These are phyloP conservation scores for Etheostoma cragini DNA, from an alignment of 2,113 vertebrate species.

Conservation along the genomic window DNA sequence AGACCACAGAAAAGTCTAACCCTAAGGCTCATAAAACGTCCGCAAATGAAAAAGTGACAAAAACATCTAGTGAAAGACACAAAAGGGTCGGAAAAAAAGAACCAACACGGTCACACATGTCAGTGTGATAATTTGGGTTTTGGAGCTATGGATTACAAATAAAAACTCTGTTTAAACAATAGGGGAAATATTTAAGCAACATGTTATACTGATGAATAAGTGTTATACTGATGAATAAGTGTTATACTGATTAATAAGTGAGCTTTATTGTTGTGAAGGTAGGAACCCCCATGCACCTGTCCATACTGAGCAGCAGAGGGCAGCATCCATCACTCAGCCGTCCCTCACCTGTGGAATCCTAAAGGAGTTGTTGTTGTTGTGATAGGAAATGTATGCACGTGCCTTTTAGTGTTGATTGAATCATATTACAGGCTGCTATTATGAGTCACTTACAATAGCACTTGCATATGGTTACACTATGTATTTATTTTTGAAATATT, in stretches of 20 bases:
- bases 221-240: background rate
- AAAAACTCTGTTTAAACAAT: background rate
- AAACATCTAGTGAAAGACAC: too few species aligned
- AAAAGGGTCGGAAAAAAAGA: too few species aligned
- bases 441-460: background rate
- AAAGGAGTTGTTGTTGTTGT: too few species aligned
- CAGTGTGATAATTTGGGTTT: background rate
- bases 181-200: background rate
- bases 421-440: background rate
- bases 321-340: background rate
- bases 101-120: too few species aligned
- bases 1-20: too few species aligned
- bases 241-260: too few species aligned
- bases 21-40: too few species aligned
- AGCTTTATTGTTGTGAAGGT: too few species aligned
- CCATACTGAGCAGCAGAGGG: slow-evolving; percentile 38
- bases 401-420: background rate
- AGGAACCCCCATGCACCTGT: background rate
- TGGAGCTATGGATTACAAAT: background rate
- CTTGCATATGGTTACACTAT: too few species aligned
- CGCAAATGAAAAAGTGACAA: too few species aligned
- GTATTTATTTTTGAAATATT: background rate
- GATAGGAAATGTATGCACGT: background rate
- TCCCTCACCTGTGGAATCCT: too few species aligned
- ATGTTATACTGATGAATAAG: background rate